These are phyloP conservation scores for Danaus melanippus DNA, from an alignment of 1,140 invertebrate species.

Conservation along the genomic window DNA sequence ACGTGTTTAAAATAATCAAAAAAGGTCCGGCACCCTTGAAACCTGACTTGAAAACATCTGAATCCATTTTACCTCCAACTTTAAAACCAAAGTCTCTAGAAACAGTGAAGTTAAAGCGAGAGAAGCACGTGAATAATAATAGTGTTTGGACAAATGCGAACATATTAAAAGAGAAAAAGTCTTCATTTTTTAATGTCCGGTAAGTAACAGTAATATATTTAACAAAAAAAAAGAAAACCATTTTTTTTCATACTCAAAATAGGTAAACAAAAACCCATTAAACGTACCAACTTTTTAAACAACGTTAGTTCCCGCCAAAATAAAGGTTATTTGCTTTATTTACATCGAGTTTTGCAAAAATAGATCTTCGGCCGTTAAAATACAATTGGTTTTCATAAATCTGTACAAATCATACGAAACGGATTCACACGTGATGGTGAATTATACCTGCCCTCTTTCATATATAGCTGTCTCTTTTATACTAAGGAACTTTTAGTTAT, in stretches of 20 bases:
- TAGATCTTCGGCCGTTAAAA: neutral
- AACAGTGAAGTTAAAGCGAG: constrained; percentile 39
- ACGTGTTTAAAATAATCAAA: constrained; percentile 55
- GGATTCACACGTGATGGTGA: constrained; percentile 43
- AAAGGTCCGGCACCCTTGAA: constrained; percentile 39
- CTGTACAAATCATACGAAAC: constrained; percentile 10
- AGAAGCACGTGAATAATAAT: constrained; percentile 62
- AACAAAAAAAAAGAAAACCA: no score
- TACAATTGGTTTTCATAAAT: constrained; percentile 10
- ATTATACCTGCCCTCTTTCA: constrained; percentile 32
- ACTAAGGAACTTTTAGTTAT: constrained; percentile 16
- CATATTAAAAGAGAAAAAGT: constrained; percentile 32
- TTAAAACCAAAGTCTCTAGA: constrained; percentile 43
- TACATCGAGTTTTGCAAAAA: no score
- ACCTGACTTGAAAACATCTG: constrained; percentile 28
- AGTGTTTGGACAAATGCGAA: constrained; percentile 52
- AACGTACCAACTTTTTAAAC: no score
- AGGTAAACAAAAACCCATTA: no score
- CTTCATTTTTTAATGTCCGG: constrained; percentile 33
- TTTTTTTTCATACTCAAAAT: no score
- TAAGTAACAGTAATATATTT: constrained; percentile 20
- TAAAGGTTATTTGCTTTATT: no score
- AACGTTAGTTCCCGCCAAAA: no score
- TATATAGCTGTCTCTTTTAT: constrained; percentile 26
- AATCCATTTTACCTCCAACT: constrained; percentile 50